phyloP scores from a whole-genome alignment of 2,888 invertebrate genomes.

The Apoda limacodes region DNA sequence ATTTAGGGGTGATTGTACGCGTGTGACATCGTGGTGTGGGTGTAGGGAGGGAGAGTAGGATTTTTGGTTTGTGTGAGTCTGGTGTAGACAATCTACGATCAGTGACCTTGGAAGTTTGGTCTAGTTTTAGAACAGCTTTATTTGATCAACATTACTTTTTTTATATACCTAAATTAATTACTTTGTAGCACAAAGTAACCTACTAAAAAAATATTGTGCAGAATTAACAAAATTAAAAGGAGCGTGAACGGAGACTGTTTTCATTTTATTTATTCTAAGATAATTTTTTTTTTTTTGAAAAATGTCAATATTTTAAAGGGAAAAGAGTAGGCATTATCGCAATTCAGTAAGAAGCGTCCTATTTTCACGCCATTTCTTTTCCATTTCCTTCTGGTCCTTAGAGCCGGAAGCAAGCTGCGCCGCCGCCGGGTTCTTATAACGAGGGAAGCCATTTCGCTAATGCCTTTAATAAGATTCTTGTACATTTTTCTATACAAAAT shows the following conservation, averaged over 20 bases:
- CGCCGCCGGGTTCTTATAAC: conserved; percentile 48
- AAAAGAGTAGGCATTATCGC: no score
- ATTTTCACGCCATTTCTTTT: conserved; percentile 35
- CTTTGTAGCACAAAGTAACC: no score
- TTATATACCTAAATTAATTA: no score
- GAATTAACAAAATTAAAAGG: no score
- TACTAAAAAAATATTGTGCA: no score
- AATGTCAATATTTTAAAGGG: no score
- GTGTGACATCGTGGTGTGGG: conserved; percentile 40
- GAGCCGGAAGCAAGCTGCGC: conserved; percentile 39
- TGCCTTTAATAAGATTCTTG: conserved; percentile 18
- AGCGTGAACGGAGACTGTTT: no score
- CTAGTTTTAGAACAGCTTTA: conserved; percentile 30
- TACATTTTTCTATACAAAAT: conserved; percentile 2
- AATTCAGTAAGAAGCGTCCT: no score
- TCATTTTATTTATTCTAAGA: no score
- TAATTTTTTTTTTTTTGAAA: no score
- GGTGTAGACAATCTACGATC: conserved; percentile 17
- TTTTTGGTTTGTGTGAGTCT: conserved; percentile 27
- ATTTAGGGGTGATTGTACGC: conserved; percentile 54
- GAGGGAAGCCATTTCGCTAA: conserved; percentile 35
- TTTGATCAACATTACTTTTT: no score
- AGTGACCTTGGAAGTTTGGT: conserved; percentile 61
- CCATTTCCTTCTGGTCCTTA: conserved; percentile 49
- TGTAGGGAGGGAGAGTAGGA: conserved; percentile 39